Evolutionary conservation across 2,888 invertebrate genomes (phyloP), one percentile per base, ranked within the genome.

Genomic region (Pollenia amentaria): DNA sequence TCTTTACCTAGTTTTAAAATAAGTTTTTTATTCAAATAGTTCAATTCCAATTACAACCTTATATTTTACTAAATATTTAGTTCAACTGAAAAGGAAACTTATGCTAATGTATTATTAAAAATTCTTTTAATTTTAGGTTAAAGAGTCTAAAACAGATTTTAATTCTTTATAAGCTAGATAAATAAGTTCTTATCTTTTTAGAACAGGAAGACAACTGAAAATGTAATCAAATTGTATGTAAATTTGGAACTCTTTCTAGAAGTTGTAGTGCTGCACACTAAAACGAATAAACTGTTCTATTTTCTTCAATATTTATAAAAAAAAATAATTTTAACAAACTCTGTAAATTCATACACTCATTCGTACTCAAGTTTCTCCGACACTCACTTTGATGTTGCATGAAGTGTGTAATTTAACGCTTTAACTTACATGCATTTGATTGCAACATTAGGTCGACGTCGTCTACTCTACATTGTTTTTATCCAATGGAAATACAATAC

Each of bases 351-450:
- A 38, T 46, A 29, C n/a, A 65, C 55, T 44, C 53, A 65, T 55
- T 55, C 12, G 67, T 29, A 77, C 77, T 72, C 57, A 44, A 48
- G 46, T 11, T 72, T 57, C 65, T 64, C 70, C 69, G 75, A 75
- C 82, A 79, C 57, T 83, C 55, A 60, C 86, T 86, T 86, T 83
- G 83, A 83, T 80, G 83, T 83, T 79, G 64, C 69, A 64, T 79
- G 57, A 80, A 83, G 83, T 65, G 76, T 79, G 75, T 80, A 76
- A 79, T 69, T 29, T 70, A 78, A 64, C 82, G 67, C 69, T 75
- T 70, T 60, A 64, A 42, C 18, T 46, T 75, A 60, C 51, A 67
- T 82, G 46, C 38, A 65, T 76, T 65, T 62, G 48, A 60, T 48
- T 67, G 55, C 46, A 62, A 73, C 16, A 69, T 53, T 65, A 29